phyloP scores from a whole-genome alignment of 2,888 invertebrate species.

The Aporophyla lueneburgensis region DNA sequence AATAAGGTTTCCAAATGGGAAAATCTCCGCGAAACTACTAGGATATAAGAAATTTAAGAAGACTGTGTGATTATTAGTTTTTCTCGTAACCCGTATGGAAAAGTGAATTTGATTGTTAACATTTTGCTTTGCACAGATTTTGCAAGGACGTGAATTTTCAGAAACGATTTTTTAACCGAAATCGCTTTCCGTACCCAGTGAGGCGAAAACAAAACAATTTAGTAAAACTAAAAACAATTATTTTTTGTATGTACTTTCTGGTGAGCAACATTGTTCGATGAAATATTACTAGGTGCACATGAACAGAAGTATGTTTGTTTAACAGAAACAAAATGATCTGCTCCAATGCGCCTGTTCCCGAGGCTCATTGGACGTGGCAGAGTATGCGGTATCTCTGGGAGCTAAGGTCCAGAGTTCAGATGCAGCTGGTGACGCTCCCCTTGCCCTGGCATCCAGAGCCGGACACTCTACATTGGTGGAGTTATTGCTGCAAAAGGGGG shows the following conservation, averaged over 20 bases:
- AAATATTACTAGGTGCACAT: constrained; percentile 56
- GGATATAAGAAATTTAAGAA: constrained; percentile 7
- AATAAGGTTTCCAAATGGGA: neutral
- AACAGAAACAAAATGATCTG: constrained; percentile 93
- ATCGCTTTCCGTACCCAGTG: neutral
- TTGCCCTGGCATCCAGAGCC: constrained; percentile 94
- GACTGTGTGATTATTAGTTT: neutral
- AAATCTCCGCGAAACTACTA: constrained; percentile 20
- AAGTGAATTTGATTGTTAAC: neutral
- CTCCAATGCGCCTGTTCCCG: constrained; percentile 95
- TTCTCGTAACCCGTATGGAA: neutral
- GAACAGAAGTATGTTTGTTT: constrained; percentile 41
- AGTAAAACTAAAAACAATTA: constrained; percentile 2
- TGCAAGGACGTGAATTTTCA: constrained; percentile 1
- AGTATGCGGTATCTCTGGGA: constrained; percentile 91
- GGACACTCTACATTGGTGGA: constrained; percentile 93
- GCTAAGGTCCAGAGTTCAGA: constrained; percentile 92
- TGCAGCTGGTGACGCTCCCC: constrained; percentile 93
- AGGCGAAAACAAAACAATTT: neutral
- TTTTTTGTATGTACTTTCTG: neutral
- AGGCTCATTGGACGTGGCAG: constrained; percentile 90
- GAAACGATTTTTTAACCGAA: neutral
- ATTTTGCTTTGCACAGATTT: neutral
- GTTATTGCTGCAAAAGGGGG: constrained; percentile 92
- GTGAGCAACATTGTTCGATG: neutral